Evolutionary conservation across 2,888 invertebrate genomes (phyloP).

Genomic region (Megaustenia siamemsis): DNA sequence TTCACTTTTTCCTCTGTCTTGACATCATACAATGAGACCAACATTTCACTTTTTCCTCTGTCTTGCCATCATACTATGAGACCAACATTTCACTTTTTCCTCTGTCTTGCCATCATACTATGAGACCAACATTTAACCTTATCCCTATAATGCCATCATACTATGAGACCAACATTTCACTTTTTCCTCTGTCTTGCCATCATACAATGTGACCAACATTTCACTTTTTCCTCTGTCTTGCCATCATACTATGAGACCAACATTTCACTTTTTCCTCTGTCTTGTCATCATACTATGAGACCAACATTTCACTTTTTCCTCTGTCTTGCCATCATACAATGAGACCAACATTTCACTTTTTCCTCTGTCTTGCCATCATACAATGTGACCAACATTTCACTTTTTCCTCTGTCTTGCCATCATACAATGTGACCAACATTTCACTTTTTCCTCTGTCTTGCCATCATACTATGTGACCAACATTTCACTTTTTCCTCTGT

Average conservation of each 20-base stretch:
- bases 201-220: background rate
- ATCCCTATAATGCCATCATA: constrained; percentile 74
- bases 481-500: background rate
- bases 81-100: background rate
- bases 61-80: too few relatives aligned
- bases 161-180: constrained; percentile 54
- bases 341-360: background rate
- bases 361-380: background rate
- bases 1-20: background rate
- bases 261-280: background rate
- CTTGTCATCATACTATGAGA: too few relatives aligned
- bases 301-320: too few relatives aligned
- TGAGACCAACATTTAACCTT: background rate
- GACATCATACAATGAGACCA: too few relatives aligned
- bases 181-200: background rate
- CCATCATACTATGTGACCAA: background rate
- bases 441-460: background rate
- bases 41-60: too few relatives aligned
- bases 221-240: background rate
- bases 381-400: background rate
- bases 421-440: constrained; percentile 65
- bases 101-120: background rate
- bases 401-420: constrained; percentile 63
- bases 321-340: too few relatives aligned
- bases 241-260: too few relatives aligned